Conservation (phyloP, 2,113 vertebrate genomes). For the Helogale parvula region DNA sequence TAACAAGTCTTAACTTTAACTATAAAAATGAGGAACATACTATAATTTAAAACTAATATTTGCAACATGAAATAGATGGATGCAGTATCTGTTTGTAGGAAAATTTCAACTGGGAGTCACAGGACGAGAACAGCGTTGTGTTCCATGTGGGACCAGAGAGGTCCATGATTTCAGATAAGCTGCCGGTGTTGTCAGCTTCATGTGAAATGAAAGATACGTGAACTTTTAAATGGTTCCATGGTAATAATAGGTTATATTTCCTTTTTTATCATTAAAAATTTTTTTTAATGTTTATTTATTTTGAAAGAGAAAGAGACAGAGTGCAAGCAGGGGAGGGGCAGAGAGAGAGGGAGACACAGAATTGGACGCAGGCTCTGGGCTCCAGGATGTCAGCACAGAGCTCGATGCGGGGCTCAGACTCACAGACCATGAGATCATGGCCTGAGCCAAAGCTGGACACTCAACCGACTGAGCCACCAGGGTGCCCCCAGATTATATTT, state of each 20-base stretch:
- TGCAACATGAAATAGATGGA: neutral
- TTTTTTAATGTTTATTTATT: too few relatives aligned
- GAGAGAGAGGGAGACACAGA: too few relatives aligned
- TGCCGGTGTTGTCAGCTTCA: neutral
- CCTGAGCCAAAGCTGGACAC: too few relatives aligned
- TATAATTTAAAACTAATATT: slow-evolving; percentile 11
- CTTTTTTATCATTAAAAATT: too few relatives aligned
- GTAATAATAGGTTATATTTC: neutral
- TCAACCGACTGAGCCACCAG: too few relatives aligned
- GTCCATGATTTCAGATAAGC: neutral
- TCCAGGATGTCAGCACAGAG: too few relatives aligned
- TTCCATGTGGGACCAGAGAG: neutral
- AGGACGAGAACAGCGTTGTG: neutral
- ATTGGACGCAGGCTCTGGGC: too few relatives aligned
- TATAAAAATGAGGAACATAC: neutral
- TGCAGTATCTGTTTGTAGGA: neutral
- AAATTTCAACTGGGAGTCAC: neutral
- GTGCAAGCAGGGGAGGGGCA: too few relatives aligned
- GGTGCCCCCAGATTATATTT: neutral
- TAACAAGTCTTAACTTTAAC: neutral
- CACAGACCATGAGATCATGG: too few relatives aligned
- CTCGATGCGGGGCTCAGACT: too few relatives aligned
- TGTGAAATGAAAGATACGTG: neutral
- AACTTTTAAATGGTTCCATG: neutral
- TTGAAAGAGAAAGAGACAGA: neutral